Conservation (phyloP, 2,888 invertebrate species). For the Aradus depressus region DNA sequence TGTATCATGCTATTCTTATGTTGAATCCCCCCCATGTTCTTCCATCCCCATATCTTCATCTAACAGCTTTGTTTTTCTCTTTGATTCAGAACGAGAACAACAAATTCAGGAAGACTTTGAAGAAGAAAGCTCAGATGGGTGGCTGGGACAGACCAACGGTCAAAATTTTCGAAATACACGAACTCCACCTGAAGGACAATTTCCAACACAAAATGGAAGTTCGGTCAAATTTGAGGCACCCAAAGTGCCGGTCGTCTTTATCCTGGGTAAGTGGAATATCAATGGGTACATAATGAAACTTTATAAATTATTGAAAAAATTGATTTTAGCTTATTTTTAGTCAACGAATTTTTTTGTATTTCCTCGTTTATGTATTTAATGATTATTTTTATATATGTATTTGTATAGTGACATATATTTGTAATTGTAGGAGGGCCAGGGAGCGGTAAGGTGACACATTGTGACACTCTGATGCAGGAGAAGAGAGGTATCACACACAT, state of each 20-base stretch:
- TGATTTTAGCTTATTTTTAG: too few relatives aligned
- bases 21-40: neutral
- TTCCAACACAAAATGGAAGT: slow-evolving; percentile 68
- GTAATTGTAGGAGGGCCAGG: slow-evolving; percentile 72
- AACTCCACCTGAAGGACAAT: slow-evolving; percentile 57
- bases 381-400: neutral
- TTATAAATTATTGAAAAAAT: too few relatives aligned
- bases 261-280: slow-evolving; percentile 52
- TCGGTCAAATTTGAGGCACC: slow-evolving; percentile 76
- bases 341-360: too few relatives aligned
- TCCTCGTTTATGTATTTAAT: too few relatives aligned
- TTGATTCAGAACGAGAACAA: slow-evolving; percentile 52
- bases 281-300: neutral
- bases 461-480: slow-evolving; percentile 81
- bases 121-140: slow-evolving; percentile 38
- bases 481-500: slow-evolving; percentile 73
- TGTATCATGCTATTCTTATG: neutral
- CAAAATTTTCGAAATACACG: slow-evolving; percentile 38
- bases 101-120: slow-evolving; percentile 54
- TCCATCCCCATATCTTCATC: neutral
- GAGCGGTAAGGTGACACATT: slow-evolving; percentile 96
- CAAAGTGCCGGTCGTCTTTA: slow-evolving; percentile 77
- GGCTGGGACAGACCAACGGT: slow-evolving; percentile 42
- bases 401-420: too few relatives aligned
- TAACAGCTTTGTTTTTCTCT: slow-evolving; percentile 22